Evolutionary conservation across 2,888 invertebrate genomes (phyloP), one percentile per base, ranked within the genome.

Genomic region (Meandrusa payeni): DNA sequence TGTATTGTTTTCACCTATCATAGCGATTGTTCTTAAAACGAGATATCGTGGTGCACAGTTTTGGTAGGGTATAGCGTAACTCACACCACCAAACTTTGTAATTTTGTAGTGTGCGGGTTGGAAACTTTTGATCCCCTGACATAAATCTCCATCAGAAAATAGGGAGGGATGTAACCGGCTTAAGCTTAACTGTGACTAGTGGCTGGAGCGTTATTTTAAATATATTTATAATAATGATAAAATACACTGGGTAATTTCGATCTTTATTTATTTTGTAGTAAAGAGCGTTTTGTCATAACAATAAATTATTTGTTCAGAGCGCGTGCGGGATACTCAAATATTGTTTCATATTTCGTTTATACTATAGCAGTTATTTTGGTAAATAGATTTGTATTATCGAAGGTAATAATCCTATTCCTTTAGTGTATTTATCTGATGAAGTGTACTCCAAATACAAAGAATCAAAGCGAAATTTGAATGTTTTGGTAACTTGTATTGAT

Each of bases 111-210:
- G 75, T 71, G 77, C 67, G 75, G 70, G 76, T 70, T 71, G 66
- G 67, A 80, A 86, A 86, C 81, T 86, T 87, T 86, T 86, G 86
- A 86, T 86, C 85, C 87, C 79, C 73, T 72, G 76, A 83, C 83
- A 86, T 87, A 86, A 87, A 87, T 86, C 86, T 85, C 82, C 85
- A 87, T 87, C 86, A 83, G 79, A 85, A 87, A 83, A 85, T 80
- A 76, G 81, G 85, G 82, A 75, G 86, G 86, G 85, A 69, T 63
- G 83, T 85, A 86, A 87, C 85, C 85, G 77, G 87, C 86, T 87
- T 87, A 86, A 76, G 86, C 82, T 87, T 86, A 87, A 83, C 80
- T 71, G 74, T 79, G 78, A 83, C 85, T 85, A 81, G 81, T 81
- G 73, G 79, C 69, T 68, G 70, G 72, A 69, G 76, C 76, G 69